Conservation (phyloP, 2,797 vertebrate genomes). For the Varecia variegata region DNA sequence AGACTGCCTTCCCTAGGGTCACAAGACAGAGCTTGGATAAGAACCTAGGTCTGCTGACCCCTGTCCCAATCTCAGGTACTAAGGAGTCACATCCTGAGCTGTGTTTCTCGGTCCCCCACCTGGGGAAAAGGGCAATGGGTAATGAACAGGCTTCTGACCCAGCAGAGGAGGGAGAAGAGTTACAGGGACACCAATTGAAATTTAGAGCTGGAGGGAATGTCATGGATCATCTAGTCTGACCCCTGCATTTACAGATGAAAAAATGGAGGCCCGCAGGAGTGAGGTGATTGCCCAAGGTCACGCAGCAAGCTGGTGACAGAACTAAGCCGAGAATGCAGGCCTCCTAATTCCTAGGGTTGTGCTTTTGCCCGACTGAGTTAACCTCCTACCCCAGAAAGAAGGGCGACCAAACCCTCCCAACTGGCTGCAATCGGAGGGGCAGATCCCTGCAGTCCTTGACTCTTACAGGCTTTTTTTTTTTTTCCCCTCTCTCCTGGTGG, state of each 20-base stretch:
- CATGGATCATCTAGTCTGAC: neutral
- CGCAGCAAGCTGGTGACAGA: neutral
- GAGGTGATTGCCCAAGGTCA: neutral
- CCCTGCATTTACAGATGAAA: neutral
- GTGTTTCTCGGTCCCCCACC: neutral
- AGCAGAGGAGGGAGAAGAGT: neutral
- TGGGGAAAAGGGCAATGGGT: neutral
- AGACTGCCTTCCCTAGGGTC: neutral
- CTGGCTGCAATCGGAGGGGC: neutral
- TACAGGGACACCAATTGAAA: neutral
- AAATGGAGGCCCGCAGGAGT: neutral
- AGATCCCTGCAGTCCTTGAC: slow-evolving; percentile 4
- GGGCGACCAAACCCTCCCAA: neutral
- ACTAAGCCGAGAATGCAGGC: neutral
- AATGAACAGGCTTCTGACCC: neutral
- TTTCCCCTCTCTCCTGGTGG: neutral
- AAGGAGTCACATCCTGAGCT: neutral
- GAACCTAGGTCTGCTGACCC: neutral
- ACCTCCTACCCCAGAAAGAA: neutral
- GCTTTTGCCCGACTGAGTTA: neutral
- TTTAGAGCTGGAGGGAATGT: neutral
- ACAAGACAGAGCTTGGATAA: neutral
- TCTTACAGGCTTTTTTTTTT: slow-evolving; percentile 41
- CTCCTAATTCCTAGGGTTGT: neutral
- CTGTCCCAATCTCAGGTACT: neutral